A percentile compares a stretch with the other conserved stretches of the same genome.
These are phyloP conservation scores for Lanius collurio DNA, from an alignment of 2,113 vertebrate genomes.

Conservation along the genomic window DNA sequence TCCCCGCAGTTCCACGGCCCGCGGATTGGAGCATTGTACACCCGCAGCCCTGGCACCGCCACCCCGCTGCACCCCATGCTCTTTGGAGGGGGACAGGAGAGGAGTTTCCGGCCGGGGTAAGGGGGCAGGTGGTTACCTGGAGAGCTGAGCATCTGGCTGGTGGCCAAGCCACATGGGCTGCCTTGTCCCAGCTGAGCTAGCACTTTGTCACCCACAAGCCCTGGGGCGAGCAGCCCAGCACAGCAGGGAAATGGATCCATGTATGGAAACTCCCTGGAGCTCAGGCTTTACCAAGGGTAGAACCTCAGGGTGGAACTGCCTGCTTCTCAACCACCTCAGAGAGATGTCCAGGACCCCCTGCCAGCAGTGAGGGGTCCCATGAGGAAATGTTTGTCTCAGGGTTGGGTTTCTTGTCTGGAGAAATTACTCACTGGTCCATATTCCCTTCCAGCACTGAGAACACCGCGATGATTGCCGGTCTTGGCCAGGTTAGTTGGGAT, in stretches of 20 bases:
- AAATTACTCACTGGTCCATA: background rate
- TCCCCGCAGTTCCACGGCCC: constrained; percentile 88
- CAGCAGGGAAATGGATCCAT: fast-evolving
- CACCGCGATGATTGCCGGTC: constrained; percentile 94
- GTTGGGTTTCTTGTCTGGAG: background rate
- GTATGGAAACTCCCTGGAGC: background rate
- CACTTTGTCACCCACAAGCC: background rate
- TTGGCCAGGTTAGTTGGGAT: constrained; percentile 85
- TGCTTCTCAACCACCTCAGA: background rate
- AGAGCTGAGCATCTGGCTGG: background rate
- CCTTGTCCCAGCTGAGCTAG: background rate
- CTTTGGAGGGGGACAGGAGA: constrained; percentile 93
- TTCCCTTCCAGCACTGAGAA: constrained; percentile 89
- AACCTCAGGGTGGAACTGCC: background rate
- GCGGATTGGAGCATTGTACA: constrained; percentile 85
- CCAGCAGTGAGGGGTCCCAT: fast-evolving
- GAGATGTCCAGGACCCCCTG: background rate
- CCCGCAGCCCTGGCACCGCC: constrained; percentile 70
- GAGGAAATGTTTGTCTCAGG: background rate
- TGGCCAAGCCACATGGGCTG: background rate
- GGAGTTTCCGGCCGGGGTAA: constrained; percentile 92
- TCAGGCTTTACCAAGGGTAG: background rate
- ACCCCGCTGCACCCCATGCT: constrained; percentile 87
- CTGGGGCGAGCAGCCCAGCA: fast-evolving
- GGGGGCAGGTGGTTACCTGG: background rate